Evolutionary conservation across 1,140 invertebrate genomes (phyloP), one percentile per base, ranked within the genome.

Genomic region (Pentalonia nigronervosa): DNA sequence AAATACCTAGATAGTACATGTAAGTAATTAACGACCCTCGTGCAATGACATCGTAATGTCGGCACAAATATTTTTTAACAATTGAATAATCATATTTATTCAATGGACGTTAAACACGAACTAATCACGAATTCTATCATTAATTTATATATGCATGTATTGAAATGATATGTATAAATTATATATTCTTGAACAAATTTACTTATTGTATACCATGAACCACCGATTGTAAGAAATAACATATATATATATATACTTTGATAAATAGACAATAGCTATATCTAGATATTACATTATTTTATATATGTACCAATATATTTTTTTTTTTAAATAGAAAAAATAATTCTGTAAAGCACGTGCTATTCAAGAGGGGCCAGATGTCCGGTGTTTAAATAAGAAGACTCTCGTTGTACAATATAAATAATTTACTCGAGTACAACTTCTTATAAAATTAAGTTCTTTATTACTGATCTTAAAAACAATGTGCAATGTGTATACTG

Each of bases 321-420:
- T 36, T 81, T 41, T 20, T 25, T 90, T 45, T 17, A 7, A 60
- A 45, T 21, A 81, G n/a, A 92, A 34, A 83, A 47, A 47, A 92
- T 47, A 23, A 84, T 2, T 1, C 76, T 20, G 47, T 83, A 81
- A 17, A 92, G 47, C 91, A 83, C 47, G 76, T 92, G 67, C n/a
- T 92, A 83, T 92, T 92, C n/a, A 92, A 92, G 91, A 50, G 91
- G 76, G n/a, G n/a, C 91, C 91, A 92, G 91, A 92, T 92, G 91
- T 92, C 91, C n/a, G n/a, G 47, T 34, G n/a, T n/a, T 83, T 9
- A 90, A 91, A 76, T 91, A 47, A 83, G 21, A 76, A 53, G 21
- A 47, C n/a, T 56, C 48, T 41, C 34, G 23, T 34, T 34, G 50
- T 76, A 47, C 45, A 76, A 34, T 91, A 91, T 47, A 76, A 91